These are phyloP conservation scores for Gouania willdenowi DNA, from an alignment of 2,797 vertebrate genomes.

Conservation along the genomic window DNA sequence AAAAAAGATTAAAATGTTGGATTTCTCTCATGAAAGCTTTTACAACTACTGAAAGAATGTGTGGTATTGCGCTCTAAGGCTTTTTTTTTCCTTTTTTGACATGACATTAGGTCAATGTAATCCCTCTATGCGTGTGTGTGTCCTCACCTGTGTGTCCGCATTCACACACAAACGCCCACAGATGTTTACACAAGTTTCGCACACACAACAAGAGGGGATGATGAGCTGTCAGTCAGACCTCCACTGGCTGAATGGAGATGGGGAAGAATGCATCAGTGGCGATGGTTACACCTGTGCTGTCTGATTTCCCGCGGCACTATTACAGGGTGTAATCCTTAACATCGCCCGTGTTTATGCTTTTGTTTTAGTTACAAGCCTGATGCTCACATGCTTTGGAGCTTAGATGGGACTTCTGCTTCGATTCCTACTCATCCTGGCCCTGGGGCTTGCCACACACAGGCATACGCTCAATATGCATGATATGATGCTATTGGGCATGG, in stretches of 20 bases:
- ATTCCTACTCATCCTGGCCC: constrained; percentile 37
- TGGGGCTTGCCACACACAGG: constrained; percentile 38
- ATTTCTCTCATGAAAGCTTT: background rate
- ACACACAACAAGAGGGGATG: constrained; percentile 26
- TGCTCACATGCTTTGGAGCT: constrained; percentile 68
- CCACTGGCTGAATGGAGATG: constrained; percentile 15
- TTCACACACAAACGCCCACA: constrained; percentile 10
- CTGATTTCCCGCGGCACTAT: constrained; percentile 50
- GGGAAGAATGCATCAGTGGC: constrained; percentile 38
- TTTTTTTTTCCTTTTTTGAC: constrained; percentile 5
- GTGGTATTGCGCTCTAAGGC: constrained; percentile 41
- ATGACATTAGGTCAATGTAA: constrained; percentile 34
- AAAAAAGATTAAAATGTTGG: background rate
- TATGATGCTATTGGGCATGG: constrained; percentile 2
- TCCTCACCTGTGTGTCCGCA: constrained; percentile 35
- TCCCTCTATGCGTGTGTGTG: constrained; percentile 23
- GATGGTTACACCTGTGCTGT: constrained; percentile 57
- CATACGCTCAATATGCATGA: constrained; percentile 17
- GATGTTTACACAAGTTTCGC: constrained; percentile 65
- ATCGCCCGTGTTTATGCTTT: constrained; percentile 68
- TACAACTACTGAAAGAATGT: constrained; percentile 15
- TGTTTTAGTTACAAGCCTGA: constrained; percentile 77
- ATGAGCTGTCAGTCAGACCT: constrained; percentile 60
- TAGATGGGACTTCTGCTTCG: constrained; percentile 55
- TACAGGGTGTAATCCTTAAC: constrained; percentile 62